Evolutionary conservation across 2,888 invertebrate genomes (phyloP), one percentile per base, ranked within the genome.

Genomic region (Drosophila percnosoma): DNA sequence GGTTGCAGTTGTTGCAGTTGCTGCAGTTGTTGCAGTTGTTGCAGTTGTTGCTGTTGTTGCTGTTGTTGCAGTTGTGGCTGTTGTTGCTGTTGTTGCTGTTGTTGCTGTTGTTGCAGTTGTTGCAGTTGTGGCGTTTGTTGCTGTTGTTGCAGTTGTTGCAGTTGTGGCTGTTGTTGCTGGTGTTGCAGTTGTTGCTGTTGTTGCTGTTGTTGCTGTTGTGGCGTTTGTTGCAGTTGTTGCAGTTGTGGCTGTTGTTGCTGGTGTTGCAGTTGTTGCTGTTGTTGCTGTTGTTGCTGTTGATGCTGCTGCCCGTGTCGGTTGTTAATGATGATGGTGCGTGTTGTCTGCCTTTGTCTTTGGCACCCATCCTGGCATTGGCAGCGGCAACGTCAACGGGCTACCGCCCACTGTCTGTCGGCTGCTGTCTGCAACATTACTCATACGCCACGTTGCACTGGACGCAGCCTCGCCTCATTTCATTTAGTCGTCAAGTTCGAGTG

Each of bases 401-500:
- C 27, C 38, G 54, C 31, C 52, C 40, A 13, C n/a, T 58, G 63
- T 34, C 49, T 58, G 24, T 24, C 49, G 53, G 36, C 42, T 63
- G 45, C 40, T 68, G 69, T 60, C 53, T 73, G 68, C 57, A 61
- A 57, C 85, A 86, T 85, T 83, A 83, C 82, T 87, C 83, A 86
- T 83, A 79, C 73, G 87, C 76, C 73, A 65, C 76, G 83, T 76
- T 75, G 73, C 75, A 66, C 45, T 71, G 66, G 54, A 78, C 67
- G 45, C 78, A 78, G 62, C 58, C 49, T 59, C 52, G 78, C 75
- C 77, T 74, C 85, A 85, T 87, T 45, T 85, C 85, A 87, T 83
- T 87, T 83, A 85, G 85, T 83, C 88, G 83, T 87, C 87, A 89
- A 83, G 87, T 89, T 79, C 84, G 82, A 89, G 89, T 81, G 83